Percentiles rank a stretch among this genome's conserved stretches.
phyloP scores from a whole-genome alignment of 2,113 vertebrate species.

The Channa maculata region DNA sequence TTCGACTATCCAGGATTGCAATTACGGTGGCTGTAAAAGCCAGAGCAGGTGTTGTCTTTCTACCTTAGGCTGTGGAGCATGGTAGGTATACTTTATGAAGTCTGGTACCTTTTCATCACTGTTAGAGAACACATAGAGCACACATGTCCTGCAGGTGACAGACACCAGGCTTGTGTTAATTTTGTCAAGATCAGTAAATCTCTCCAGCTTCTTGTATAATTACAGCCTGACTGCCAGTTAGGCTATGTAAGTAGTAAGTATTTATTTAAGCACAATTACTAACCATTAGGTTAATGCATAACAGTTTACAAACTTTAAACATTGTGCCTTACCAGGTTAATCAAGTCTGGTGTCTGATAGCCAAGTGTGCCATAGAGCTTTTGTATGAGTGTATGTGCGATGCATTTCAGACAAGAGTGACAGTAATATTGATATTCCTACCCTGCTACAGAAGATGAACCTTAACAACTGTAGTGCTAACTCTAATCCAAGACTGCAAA shows the following conservation, averaged over 20 bases:
- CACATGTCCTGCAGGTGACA: constrained; percentile 55
- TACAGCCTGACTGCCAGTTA: constrained; percentile 36
- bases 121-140: constrained; percentile 53
- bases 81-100: constrained; percentile 68
- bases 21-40: constrained; percentile 79
- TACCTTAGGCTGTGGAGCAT: constrained; percentile 63
- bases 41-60: constrained; percentile 70
- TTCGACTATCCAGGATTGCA: constrained; percentile 66
- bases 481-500: constrained; percentile 73
- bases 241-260: constrained; percentile 28
- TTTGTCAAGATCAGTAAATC: constrained; percentile 48
- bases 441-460: constrained; percentile 70
- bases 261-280: constrained; percentile 48
- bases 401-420: constrained; percentile 58
- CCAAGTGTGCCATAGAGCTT: constrained; percentile 55
- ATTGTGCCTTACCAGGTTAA: constrained; percentile 28
- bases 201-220: constrained; percentile 40
- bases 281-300: constrained; percentile 35
- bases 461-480: constrained; percentile 74
- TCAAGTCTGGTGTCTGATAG: constrained; percentile 57
- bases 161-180: constrained; percentile 55
- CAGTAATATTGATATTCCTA: constrained; percentile 70
- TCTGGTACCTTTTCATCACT: constrained; percentile 71
- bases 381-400: constrained; percentile 49
- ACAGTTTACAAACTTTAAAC: constrained; percentile 24